phyloP scores from a whole-genome alignment of 2,888 invertebrate species.

The Noctua comes region DNA sequence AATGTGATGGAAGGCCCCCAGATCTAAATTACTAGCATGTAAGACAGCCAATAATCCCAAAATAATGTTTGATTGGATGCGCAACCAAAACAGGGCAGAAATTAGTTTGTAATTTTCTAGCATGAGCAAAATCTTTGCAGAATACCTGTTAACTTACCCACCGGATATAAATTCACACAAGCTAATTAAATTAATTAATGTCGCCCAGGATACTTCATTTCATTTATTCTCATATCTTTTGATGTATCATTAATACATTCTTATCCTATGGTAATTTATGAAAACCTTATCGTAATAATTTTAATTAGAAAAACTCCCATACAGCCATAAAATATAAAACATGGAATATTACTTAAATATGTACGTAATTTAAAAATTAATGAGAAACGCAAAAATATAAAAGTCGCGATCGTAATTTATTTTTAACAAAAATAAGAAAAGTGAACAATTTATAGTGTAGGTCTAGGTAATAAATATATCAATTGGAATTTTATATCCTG shows the following conservation, averaged over 20 bases:
- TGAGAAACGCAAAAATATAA: conserved; percentile 1
- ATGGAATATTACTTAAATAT: background rate
- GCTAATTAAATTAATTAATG: background rate
- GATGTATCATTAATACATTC: background rate
- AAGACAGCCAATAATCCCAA: too few relatives aligned
- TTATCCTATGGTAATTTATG: background rate
- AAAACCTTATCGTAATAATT: background rate
- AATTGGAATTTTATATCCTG: conserved; percentile 32
- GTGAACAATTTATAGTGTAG: conserved; percentile 21
- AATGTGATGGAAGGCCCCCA: too few relatives aligned
- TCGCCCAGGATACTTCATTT: background rate
- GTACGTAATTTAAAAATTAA: conserved; percentile 1
- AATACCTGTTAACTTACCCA: background rate
- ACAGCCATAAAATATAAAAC: background rate
- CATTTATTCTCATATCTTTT: background rate
- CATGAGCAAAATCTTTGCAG: background rate
- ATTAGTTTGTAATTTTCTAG: background rate
- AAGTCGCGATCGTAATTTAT: background rate
- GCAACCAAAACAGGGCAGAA: background rate
- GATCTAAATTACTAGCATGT: too few relatives aligned
- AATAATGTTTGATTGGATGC: background rate
- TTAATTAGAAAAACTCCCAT: background rate
- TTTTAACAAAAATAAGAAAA: conserved; percentile 15
- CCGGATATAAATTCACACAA: background rate
- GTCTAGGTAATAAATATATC: conserved; percentile 36